Evolutionary conservation across 2,797 vertebrate genomes (phyloP), one percentile per base, ranked within the genome.

Genomic region (Catostomus latipinnis): DNA sequence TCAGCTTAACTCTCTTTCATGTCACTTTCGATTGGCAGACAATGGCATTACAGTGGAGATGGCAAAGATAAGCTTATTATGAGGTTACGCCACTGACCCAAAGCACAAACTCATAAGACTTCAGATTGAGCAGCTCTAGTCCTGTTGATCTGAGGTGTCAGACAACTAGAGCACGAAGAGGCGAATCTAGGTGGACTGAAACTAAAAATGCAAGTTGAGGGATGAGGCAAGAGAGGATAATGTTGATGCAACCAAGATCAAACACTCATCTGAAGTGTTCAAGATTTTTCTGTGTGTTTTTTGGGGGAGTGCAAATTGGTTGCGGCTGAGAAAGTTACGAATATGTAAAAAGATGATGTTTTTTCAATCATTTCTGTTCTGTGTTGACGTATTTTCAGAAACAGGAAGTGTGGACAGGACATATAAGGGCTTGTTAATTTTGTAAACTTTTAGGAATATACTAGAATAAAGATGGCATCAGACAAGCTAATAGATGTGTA

Each of bases 1-100:
- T 79, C 34, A 71, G 58, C 66, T 71, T 71, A 74, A 78, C 57
- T 74, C 57, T n/a, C 46, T 73, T 82, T 71, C 62, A 79, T 57
- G 66, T 75, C 52, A 75, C 52, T 58, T 79, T 71, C 45, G 18
- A 56, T 16, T 49, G 57, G 45, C 63, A 75, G 65, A 75, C 76
- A 65, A 58, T 48, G 45, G 53, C 53, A 46, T 75, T 80, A 60
- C 82, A 60, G 72, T 67, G 49, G 49, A 54, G 72, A 74, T 53
- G 65, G 66, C 16, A 60, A 46, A 67, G 13, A 65, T 63, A 58
- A 72, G 50, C 71, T 70, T 65, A 74, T 73, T 78, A 73, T 14
- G 3, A 67, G 46, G 11, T 48, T 71, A 82, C n/a, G 2, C 62
- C 10, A 0, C 56, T 5, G 71, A 74, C 57, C 72, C n/a, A 0